Evolutionary conservation across 2,888 invertebrate species (phyloP).

Genomic region (Drosophila borealis): DNA sequence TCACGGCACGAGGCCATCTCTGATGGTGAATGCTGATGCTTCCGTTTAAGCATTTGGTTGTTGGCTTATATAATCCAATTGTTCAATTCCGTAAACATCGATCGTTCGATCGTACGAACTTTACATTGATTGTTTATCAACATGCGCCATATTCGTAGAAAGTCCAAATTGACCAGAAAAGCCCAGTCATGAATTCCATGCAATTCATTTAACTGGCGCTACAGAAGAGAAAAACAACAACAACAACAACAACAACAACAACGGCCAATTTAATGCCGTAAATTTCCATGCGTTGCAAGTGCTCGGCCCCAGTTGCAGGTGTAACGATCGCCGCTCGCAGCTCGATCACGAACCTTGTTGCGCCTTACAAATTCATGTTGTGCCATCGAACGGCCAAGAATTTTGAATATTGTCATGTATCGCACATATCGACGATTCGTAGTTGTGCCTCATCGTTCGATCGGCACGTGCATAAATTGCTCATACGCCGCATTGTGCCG

Average conservation of each 20-base stretch:
- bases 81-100: constrained; percentile 72
- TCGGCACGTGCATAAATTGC: constrained; percentile 63
- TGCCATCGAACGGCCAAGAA: constrained; percentile 46
- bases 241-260: constrained; percentile 13
- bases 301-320: constrained; percentile 47
- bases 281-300: constrained; percentile 51
- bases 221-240: constrained; percentile 13
- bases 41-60: constrained; percentile 51
- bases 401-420: constrained; percentile 35
- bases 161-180: constrained; percentile 31
- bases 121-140: constrained; percentile 39
- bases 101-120: constrained; percentile 35
- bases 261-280: constrained; percentile 50
- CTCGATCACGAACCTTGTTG: constrained; percentile 52
- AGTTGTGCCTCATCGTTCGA: constrained; percentile 8
- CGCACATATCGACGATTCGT: not conserved
- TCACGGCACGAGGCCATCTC: constrained; percentile 1
- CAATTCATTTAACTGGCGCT: constrained; percentile 73
- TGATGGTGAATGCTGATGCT: constrained; percentile 13
- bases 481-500: constrained; percentile 33
- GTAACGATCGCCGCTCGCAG: constrained; percentile 20
- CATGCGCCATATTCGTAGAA: constrained; percentile 28
- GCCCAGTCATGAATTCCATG: constrained; percentile 45
- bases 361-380: constrained; percentile 35
- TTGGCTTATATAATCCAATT: constrained; percentile 68